A percentile compares a stretch with the other conserved stretches of the same genome.
Evolutionary conservation across 2,797 vertebrate species (phyloP).

Genomic region (Podargus strigoides): DNA sequence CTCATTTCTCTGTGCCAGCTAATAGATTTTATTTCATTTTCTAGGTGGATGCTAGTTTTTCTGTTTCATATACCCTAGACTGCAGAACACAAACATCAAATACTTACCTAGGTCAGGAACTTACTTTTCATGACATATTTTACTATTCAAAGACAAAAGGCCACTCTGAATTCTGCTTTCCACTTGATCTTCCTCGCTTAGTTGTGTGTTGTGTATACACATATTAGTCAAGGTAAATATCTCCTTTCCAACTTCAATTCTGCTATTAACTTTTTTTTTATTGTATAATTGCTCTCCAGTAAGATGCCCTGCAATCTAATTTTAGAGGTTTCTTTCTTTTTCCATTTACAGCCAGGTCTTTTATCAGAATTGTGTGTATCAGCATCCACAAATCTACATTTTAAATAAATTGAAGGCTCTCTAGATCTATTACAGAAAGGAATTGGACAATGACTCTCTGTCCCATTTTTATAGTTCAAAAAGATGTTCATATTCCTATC

Average conservation of each 20-base stretch:
- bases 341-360: background rate
- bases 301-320: background rate
- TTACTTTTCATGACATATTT: background rate
- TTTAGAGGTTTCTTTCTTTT: background rate
- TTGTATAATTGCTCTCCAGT: slow-evolving; percentile 3
- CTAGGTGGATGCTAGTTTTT: background rate
- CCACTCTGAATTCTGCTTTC: background rate
- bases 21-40: background rate
- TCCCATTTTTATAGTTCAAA: slow-evolving; percentile 41
- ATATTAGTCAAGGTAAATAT: slow-evolving; percentile 20
- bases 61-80: background rate
- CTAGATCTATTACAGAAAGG: slow-evolving; percentile 11
- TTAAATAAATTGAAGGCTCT: slow-evolving; percentile 31
- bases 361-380: background rate
- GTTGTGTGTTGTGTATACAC: background rate
- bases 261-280: background rate
- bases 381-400: background rate
- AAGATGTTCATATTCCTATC: slow-evolving; percentile 35
- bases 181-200: background rate
- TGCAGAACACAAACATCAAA: background rate
- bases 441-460: slow-evolving; percentile 46
- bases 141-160: background rate
- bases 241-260: background rate
- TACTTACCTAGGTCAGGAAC: background rate
- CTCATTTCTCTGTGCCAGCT: background rate